Base-by-base conservation (phyloP, 1,140 invertebrate genomes). In the Palaemon carinicauda region DNA sequence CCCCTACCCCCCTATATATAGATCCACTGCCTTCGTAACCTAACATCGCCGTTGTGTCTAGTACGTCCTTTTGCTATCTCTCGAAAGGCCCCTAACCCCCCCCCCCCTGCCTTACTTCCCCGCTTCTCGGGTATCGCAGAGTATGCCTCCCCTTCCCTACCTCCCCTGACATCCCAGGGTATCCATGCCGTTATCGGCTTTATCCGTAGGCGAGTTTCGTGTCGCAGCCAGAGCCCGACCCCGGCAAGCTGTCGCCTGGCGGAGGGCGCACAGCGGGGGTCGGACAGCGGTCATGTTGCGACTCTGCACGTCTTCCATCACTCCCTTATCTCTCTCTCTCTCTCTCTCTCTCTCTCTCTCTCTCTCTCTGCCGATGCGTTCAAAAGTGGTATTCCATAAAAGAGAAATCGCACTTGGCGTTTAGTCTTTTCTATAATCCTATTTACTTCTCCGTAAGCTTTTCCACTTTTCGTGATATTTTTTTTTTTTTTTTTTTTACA, bases 201-300 rank as follows among this genome's bases (percentile, higher is more conserved):
- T 77, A 41, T 65, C 71, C 52, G 29, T 33, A 51, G 24, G 31
- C 52, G 27, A 33, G n/a, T 31, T 50, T 31, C 53, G 17, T 69
- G 53, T 78, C 74, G 53, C 56, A 31, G 33, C 33, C 69, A 52
- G 27, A 29, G 50, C 10, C n/a, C 29, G 41, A n/a, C 50, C 80
- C n/a, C 41, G 41, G 24, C 80, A 50, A 73, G 27, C 80, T 73
- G 80, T 82, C 80, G 69, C 80, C 71, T 82, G 54, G 29, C n/a
- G 52, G 73, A 56, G 15, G 52, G 19, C 27, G 60, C 74, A 10
- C 82, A 15, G 29, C 74, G n/a, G 53, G 73, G 31, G 73, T 56
- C 53, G 33, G 73, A 65, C 74, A 65, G 73, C 73, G 53, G 53
- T 69, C 73, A 56, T 77, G 73, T 78, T 69, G 29, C 19, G 53